Evolutionary conservation across 2,797 vertebrate genomes (phyloP).

Genomic region (Phrynocephalus vlangalii): DNA sequence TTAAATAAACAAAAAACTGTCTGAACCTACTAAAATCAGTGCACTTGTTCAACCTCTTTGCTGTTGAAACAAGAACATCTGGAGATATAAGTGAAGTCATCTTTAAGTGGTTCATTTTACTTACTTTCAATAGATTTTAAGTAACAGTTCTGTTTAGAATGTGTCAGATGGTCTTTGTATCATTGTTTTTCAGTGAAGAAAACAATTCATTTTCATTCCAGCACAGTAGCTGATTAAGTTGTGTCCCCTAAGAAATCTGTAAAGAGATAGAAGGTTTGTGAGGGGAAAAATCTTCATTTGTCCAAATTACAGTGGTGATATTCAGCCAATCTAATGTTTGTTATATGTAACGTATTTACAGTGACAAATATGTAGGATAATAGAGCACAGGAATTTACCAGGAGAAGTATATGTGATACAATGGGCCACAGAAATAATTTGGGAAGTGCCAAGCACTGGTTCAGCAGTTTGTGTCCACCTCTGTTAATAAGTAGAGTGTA

Average conservation of each 20-base stretch:
- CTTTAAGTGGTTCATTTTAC: constrained; percentile 48
- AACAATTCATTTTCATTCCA: constrained; percentile 64
- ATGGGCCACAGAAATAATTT: too few relatives aligned
- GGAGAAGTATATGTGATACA: too few relatives aligned
- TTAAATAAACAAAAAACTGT: constrained; percentile 17
- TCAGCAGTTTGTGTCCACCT: not conserved
- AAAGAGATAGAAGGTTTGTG: constrained; percentile 36
- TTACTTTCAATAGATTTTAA: constrained; percentile 71
- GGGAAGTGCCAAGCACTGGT: too few relatives aligned
- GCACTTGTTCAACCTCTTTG: constrained; percentile 28
- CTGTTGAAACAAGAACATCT: constrained; percentile 43
- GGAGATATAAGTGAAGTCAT: constrained; percentile 37
- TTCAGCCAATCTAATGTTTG: not conserved
- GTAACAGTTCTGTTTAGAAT: constrained; percentile 51
- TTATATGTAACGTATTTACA: not conserved
- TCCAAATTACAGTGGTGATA: too few relatives aligned
- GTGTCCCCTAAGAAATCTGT: constrained; percentile 74
- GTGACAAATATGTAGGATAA: not conserved
- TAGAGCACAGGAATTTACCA: too few relatives aligned
- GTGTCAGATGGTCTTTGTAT: constrained; percentile 57
- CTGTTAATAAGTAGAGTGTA: constrained; percentile 3
- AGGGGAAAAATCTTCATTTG: constrained; percentile 7
- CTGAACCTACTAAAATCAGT: constrained; percentile 30
- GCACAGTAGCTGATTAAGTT: constrained; percentile 61
- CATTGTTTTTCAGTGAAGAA: constrained; percentile 64